Evolutionary conservation across 2,888 invertebrate species (phyloP), one percentile per base, ranked within the genome.

Genomic region (Nymphalis urticae): DNA sequence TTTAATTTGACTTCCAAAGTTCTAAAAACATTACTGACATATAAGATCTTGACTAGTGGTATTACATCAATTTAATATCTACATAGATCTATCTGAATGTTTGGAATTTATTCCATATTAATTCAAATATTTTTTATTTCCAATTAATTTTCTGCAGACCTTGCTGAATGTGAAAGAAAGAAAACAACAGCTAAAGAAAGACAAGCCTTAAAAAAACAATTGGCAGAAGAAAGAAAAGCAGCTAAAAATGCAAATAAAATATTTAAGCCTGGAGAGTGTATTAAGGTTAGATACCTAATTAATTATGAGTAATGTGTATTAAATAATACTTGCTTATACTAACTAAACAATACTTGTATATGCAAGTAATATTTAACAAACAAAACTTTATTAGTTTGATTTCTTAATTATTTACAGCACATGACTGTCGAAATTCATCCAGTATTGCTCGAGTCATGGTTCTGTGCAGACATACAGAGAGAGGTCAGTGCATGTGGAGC

Each of bases 221-320:
- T 77, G 17, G 79, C 77, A 17, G 79, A 80, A n/a, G 79, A 80
- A 51, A 80, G 80, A 19, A 80, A 76, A 36, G 75, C 73, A 5
- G 80, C 76, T 1, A 83, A 77, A 71, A 76, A 78, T 48, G 74
- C 76, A 5, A 82, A 83, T 62, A 88, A 86, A 69, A 81, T 87
- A 2, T 88, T 84, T 66, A 90, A 88, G 65, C 91, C 92, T 2
- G 89, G 86, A 48, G 92, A 93, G 66, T 93, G 93, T 77, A 85
- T 93, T 80, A 93, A 93, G 87, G 93, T 93, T 76, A 24, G 62
- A 42, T 42, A 6, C 27, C 27, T 32, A 13, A 13, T 42, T 42
- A 42, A 42, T 13, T 13, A 42, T 42, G 4, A 42, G 1, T 42
- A 2, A 42, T 42, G 2, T 42, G 9, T 9, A 42, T 42, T n/a